phyloP scores from a whole-genome alignment of 2,888 invertebrate genomes.

The Patella caerulea region DNA sequence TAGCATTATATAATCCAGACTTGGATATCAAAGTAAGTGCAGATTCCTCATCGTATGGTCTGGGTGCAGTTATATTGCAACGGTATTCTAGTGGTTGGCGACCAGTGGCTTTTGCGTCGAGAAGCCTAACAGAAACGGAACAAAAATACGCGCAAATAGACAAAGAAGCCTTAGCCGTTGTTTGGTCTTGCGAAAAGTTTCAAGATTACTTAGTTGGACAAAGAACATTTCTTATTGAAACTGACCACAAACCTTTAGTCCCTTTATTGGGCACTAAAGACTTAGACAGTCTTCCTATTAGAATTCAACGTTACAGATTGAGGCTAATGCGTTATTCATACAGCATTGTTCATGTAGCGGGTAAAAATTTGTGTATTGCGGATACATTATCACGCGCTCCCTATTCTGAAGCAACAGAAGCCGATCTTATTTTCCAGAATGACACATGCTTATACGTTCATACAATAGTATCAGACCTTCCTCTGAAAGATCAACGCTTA shows the following conservation, averaged over 20 bases:
- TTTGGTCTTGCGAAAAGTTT: no score
- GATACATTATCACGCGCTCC: slow-evolving; percentile 11
- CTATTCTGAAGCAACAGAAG: background rate
- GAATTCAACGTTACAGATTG: no score
- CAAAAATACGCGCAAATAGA: background rate
- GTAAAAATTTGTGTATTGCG: background rate
- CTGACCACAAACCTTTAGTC: no score
- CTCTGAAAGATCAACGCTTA: background rate
- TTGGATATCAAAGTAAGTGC: slow-evolving; percentile 29
- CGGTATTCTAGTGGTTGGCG: background rate
- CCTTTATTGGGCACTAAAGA: no score
- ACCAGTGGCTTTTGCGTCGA: no score
- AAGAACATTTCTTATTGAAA: no score
- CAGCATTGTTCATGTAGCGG: slow-evolving; percentile 1
- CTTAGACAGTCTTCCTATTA: no score
- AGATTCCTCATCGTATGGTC: slow-evolving; percentile 25
- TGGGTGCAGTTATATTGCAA: slow-evolving; percentile 30
- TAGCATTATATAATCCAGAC: slow-evolving; percentile 29
- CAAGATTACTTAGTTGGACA: no score
- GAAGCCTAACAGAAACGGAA: no score
- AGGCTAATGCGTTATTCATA: no score
- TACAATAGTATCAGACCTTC: background rate
- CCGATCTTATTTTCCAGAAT: background rate
- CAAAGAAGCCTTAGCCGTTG: background rate
- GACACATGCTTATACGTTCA: background rate